These are phyloP conservation scores for Barbus barbus DNA, from an alignment of 2,113 vertebrate species.

Conservation along the genomic window DNA sequence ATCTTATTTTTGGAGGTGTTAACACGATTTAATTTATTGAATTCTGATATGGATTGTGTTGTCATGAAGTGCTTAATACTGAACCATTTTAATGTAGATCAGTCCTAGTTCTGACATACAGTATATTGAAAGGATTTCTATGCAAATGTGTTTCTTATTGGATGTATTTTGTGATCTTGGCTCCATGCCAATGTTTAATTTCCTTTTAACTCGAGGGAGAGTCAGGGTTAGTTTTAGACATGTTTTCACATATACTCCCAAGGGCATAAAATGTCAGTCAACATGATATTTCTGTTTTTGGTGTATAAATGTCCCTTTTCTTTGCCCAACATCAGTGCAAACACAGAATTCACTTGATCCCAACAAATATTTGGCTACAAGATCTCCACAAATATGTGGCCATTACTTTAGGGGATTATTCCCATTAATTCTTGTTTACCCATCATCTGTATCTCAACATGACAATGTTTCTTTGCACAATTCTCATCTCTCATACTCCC, in stretches of 20 bases:
- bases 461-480: slow-evolving; percentile 24
- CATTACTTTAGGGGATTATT: slow-evolving; percentile 23
- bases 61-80: not conserved
- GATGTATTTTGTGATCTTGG: not conserved
- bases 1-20: not conserved
- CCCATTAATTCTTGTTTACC: slow-evolving; percentile 27
- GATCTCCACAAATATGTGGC: slow-evolving; percentile 8
- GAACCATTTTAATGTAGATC: not conserved
- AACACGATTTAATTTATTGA: not conserved
- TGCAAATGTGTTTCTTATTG: not conserved
- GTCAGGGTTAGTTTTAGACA: not conserved
- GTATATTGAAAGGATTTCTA: not conserved
- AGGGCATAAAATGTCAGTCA: not conserved
- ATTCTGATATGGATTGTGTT: not conserved
- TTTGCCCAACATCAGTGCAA: not conserved
- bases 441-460: not conserved
- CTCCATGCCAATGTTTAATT: not conserved
- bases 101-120: not conserved
- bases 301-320: not conserved
- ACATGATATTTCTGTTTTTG: not conserved
- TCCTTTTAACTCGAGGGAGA: not conserved
- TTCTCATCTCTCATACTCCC: not conserved
- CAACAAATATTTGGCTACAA: not conserved
- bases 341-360: not conserved
- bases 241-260: not conserved